phyloP scores from a whole-genome alignment of 2,888 invertebrate genomes.

The Cryptosula pallasiana region DNA sequence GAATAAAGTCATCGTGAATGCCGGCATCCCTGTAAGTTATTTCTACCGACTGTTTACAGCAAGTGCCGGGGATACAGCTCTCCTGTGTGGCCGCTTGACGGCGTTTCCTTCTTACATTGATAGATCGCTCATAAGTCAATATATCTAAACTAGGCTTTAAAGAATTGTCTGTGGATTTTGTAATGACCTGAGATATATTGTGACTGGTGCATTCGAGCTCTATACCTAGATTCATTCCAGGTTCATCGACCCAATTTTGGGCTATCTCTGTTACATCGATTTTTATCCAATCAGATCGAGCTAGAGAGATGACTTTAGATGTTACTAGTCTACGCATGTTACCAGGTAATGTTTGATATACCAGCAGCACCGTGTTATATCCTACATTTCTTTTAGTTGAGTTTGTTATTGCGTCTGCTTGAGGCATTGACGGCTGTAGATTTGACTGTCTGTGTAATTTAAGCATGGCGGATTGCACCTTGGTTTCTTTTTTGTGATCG shows the following conservation, averaged over 20 bases:
- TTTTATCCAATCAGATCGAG: constrained; percentile 18
- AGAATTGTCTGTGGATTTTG: neutral
- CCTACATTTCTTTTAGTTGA: neutral
- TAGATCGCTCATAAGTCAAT: neutral
- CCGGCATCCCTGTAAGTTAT: neutral
- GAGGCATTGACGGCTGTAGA: neutral
- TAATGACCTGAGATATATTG: neutral
- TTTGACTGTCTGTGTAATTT: neutral
- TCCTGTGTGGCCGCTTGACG: neutral
- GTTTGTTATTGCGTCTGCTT: neutral
- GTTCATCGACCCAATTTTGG: constrained; percentile 19
- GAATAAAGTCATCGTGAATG: neutral
- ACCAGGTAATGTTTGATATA: constrained; percentile 22
- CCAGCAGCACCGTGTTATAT: constrained; percentile 7
- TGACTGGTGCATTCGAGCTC: constrained; percentile 8
- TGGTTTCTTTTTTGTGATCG: neutral
- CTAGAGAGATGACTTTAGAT: constrained; percentile 13
- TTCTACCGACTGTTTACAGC: neutral
- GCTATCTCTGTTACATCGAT: constrained; percentile 21
- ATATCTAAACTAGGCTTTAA: neutral
- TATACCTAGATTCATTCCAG: constrained; percentile 1
- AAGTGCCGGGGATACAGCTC: neutral
- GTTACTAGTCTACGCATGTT: neutral
- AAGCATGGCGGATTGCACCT: constrained; percentile 16
- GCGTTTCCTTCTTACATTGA: neutral